Base-by-base conservation (phyloP, 2,113 vertebrate genomes). In the Strix uralensis region DNA sequence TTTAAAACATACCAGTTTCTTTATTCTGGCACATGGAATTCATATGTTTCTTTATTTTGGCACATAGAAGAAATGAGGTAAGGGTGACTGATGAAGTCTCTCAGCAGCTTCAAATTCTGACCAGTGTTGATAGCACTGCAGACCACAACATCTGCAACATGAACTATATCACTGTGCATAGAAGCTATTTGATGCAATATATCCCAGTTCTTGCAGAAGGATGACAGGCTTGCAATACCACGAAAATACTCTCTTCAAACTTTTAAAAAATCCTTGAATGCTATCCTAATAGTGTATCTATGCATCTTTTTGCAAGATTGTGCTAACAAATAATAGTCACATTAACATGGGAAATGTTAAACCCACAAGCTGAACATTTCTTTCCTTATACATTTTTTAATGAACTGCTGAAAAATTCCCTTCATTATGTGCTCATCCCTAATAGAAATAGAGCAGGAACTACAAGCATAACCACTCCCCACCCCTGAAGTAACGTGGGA, bases 1-100 rank as follows among this genome's bases (percentile, higher is more conserved):
- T 96, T 95, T 84, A 93, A 98, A 95, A 91, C 63, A 78, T 55
- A 92, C 61, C 81, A 70, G 83, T 95, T 94, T 94, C 93, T 98
- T 97, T 96, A 96, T 82, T 94, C 97, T 98, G 92, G 94, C 95
- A 96, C 88, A 80, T 77, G 69, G 72, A 92, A 96, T 82, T 83
- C 11, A 73, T 89, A 46, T 20, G 62, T 85, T 95, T 94, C 93
- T 97, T 97, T 97, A 97, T 80, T 94, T 96, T 98, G 97, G 96
- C 97, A 93, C 73, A 54, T 49, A 75, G 88, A 97, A 92, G 63
- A 92, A 94, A 97, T 97, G 97, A 97, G 88, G 89, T 97, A 96
- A 98, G 93, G 90, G 85, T 91, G 94, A 96, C 84, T 94, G 94
- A 95, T 90, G 92, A 95, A 84, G 81, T 97, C 92, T 97, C 93